Evolutionary conservation across 2,888 invertebrate species (phyloP).

Genomic region (Frankliniella fusca): DNA sequence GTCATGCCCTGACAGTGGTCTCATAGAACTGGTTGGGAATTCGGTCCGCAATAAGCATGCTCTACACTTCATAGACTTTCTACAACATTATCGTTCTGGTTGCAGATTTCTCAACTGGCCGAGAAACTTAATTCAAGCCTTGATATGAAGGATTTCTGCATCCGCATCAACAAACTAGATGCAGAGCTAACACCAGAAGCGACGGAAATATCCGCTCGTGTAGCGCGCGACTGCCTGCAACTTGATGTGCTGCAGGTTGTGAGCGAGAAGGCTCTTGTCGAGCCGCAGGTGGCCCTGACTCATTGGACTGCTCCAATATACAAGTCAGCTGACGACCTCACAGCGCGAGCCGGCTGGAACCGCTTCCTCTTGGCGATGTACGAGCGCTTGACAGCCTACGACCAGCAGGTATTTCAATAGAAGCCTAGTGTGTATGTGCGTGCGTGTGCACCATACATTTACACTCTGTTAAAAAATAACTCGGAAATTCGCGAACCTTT

Average conservation of each 20-base stretch:
- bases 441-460: no score
- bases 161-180: neutral
- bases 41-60: no score
- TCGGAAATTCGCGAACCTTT: no score
- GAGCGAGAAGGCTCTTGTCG: neutral
- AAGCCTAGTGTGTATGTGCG: no score
- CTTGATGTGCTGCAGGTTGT: slow-evolving; percentile 21
- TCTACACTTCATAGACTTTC: no score
- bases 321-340: neutral
- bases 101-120: no score
- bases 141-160: neutral
- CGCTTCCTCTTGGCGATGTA: neutral
- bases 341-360: neutral
- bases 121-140: neutral
- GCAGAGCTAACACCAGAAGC: neutral
- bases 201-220: neutral
- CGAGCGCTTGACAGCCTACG: neutral
- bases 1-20: no score
- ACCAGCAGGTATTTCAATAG: neutral
- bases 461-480: no score
- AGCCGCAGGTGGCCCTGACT: neutral
- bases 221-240: neutral
- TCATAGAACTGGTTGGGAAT: no score
- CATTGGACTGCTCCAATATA: neutral
- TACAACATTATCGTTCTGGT: no score